phyloP scores from a whole-genome alignment of 2,113 vertebrate genomes.

The Sminthopsis crassicaudata region DNA sequence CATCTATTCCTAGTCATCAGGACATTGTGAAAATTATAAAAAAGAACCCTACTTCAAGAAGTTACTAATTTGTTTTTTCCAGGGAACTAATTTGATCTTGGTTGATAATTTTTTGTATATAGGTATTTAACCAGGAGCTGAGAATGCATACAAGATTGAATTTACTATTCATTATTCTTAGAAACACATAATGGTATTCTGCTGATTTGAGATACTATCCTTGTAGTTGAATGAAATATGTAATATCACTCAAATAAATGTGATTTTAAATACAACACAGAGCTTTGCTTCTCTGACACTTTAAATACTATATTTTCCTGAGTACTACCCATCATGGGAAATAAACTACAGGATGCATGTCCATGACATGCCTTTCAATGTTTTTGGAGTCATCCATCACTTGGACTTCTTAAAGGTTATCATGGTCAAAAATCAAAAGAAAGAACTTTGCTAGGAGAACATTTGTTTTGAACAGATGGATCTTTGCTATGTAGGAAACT shows the following conservation, averaged over 20 bases:
- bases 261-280: neutral
- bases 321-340: neutral
- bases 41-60: neutral
- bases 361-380: neutral
- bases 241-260: neutral
- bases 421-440: too few relatives aligned
- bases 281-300: too few relatives aligned
- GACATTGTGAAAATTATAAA: neutral
- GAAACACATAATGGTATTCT: neutral
- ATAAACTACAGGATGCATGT: neutral
- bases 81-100: neutral
- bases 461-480: too few relatives aligned
- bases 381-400: neutral
- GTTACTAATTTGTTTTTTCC: neutral
- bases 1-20: neutral
- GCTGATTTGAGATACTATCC: neutral
- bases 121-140: neutral
- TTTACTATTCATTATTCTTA: neutral
- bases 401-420: neutral
- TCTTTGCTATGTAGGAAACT: too few relatives aligned
- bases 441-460: too few relatives aligned
- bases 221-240: neutral
- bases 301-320: neutral
- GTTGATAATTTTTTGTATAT: neutral
- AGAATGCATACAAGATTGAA: neutral